Conservation (phyloP, 2,888 invertebrate species). For the Hemithea aestivaria region DNA sequence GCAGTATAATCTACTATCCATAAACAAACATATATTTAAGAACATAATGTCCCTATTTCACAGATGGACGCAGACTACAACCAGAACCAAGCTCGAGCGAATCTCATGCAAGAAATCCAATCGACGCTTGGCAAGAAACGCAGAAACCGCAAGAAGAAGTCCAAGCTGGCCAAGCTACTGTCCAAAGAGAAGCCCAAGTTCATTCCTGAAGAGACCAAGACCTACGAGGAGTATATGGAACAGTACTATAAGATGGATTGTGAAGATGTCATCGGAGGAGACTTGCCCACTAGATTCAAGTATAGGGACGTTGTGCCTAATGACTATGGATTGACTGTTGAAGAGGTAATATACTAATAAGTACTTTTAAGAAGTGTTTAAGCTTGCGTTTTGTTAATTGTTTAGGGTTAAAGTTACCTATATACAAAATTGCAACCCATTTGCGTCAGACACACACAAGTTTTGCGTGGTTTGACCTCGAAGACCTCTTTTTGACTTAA, state of each 20-base stretch:
- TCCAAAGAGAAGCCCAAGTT: constrained; percentile 89
- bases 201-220: constrained; percentile 84
- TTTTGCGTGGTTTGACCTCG: no score
- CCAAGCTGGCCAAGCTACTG: constrained; percentile 87
- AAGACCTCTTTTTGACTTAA: no score
- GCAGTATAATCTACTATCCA: no score
- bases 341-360: no score
- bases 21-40: no score
- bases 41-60: no score
- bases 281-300: constrained; percentile 94
- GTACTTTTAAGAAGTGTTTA: no score
- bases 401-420: no score
- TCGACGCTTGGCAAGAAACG: constrained; percentile 77
- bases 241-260: constrained; percentile 97
- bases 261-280: constrained; percentile 96
- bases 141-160: constrained; percentile 81
- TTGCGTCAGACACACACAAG: no score
- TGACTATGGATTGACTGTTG: constrained; percentile 92
- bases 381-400: no score
- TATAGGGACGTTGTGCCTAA: constrained; percentile 94
- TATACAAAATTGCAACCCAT: no score
- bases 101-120: constrained; percentile 77
- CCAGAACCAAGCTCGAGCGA: constrained; percentile 68
- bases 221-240: constrained; percentile 93
- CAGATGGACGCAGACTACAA: constrained; percentile 95